Conservation (phyloP, 2,888 invertebrate genomes). For the Rhagonycha lutea region DNA sequence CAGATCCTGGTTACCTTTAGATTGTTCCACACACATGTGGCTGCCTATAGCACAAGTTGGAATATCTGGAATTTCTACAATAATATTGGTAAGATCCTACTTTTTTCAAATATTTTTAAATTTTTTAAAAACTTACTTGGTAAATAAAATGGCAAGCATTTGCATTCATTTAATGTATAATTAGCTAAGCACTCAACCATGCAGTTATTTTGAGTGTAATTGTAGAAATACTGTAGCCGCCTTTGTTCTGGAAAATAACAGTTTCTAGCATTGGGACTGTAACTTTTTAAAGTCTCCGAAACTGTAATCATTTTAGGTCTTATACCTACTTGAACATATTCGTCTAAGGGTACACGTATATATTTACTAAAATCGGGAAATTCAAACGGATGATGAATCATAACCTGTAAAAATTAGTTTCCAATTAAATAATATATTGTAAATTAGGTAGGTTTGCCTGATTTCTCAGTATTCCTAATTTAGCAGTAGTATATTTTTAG, state of each 20-base stretch:
- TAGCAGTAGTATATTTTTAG: too few relatives aligned
- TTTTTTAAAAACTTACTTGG: conserved; percentile 60
- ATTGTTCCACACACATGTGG: neutral
- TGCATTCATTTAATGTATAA: conserved; percentile 58
- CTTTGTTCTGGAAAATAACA: conserved; percentile 71
- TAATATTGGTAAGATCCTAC: conserved; percentile 9
- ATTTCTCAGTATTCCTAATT: too few relatives aligned
- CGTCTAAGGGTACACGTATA: conserved; percentile 68
- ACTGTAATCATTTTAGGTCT: conserved; percentile 75
- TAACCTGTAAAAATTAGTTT: conserved; percentile 53
- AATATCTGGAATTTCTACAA: conserved; percentile 20
- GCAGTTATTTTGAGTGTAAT: conserved; percentile 72
- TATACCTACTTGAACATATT: conserved; percentile 69
- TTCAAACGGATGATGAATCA: conserved; percentile 69
- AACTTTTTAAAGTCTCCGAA: conserved; percentile 65
- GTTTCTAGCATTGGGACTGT: conserved; percentile 65
- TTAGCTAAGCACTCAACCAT: conserved; percentile 72
- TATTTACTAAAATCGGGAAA: conserved; percentile 70
- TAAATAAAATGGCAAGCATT: conserved; percentile 64
- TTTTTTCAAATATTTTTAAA: too few relatives aligned
- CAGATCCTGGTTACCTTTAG: neutral
- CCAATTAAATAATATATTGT: too few relatives aligned
- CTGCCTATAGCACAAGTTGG: conserved; percentile 28
- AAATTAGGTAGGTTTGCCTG: too few relatives aligned
- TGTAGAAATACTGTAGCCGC: conserved; percentile 65